Percentiles rank a stretch among this genome's conserved stretches.
phyloP scores from a whole-genome alignment of 1,140 invertebrate species.

The Orius laevigatus region DNA sequence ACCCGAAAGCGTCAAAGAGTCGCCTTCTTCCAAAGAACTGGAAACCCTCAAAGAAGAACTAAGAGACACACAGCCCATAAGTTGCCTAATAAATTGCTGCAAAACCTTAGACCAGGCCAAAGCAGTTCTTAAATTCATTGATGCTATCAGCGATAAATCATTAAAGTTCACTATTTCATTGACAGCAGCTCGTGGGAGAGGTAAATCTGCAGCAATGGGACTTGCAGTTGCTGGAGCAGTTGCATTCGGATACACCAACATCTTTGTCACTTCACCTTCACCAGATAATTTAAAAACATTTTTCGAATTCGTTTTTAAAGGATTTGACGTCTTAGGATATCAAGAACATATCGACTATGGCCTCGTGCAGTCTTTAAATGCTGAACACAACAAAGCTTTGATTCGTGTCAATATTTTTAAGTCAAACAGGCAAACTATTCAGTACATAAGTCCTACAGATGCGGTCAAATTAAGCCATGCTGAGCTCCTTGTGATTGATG shows the following conservation, averaged over 20 bases:
- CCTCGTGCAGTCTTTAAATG: slow-evolving; percentile 88
- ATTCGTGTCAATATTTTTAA: slow-evolving; percentile 81
- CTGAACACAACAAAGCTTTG: slow-evolving; percentile 92
- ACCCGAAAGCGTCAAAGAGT: slow-evolving; percentile 28
- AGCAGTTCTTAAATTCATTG: slow-evolving; percentile 83
- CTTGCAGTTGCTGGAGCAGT: slow-evolving; percentile 75
- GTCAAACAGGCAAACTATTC: slow-evolving; percentile 89
- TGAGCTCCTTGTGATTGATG: slow-evolving; percentile 92
- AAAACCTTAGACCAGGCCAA: slow-evolving; percentile 90
- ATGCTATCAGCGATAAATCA: slow-evolving; percentile 87
- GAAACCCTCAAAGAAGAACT: slow-evolving; percentile 55
- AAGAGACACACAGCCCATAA: slow-evolving; percentile 78
- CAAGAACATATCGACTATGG: slow-evolving; percentile 95
- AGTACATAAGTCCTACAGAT: slow-evolving; percentile 92
- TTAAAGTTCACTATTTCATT: slow-evolving; percentile 79
- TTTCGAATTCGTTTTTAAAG: slow-evolving; percentile 95
- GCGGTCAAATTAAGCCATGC: slow-evolving; percentile 77
- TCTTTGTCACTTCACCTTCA: slow-evolving; percentile 94
- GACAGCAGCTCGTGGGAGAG: slow-evolving; percentile 89
- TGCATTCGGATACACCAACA: slow-evolving; percentile 87
- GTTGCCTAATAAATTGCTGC: slow-evolving; percentile 76
- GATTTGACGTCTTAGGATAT: slow-evolving; percentile 88
- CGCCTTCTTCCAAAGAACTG: slow-evolving; percentile 41
- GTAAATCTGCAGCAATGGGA: slow-evolving; percentile 96
- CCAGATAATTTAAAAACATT: slow-evolving; percentile 97